phyloP scores from a whole-genome alignment of 2,113 vertebrate species.

The Paracanthobrama guichenoti region DNA sequence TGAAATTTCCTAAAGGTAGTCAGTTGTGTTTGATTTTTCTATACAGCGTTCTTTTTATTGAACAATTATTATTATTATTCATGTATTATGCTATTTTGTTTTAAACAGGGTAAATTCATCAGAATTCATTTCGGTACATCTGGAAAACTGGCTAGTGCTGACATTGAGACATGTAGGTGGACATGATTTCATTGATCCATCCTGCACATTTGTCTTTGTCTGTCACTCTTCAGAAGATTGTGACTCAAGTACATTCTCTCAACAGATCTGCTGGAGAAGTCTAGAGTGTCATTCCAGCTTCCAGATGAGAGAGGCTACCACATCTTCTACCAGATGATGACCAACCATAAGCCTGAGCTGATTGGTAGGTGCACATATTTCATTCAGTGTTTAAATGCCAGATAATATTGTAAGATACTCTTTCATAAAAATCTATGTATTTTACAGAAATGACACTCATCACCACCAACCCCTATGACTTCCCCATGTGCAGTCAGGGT shows the following conservation, averaged over 20 bases:
- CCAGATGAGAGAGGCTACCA: slow-evolving; percentile 61
- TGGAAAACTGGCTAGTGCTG: slow-evolving; percentile 84
- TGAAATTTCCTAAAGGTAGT: no score
- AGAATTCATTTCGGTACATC: slow-evolving; percentile 82
- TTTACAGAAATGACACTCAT: no score
- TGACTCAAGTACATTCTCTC: not conserved
- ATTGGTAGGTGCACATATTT: slow-evolving; percentile 47
- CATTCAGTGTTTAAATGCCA: not conserved
- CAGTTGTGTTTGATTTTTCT: not conserved
- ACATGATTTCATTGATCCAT: not conserved
- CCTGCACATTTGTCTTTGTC: not conserved
- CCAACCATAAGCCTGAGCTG: slow-evolving; percentile 59
- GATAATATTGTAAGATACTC: not conserved
- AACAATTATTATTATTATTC: not conserved
- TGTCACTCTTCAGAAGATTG: not conserved
- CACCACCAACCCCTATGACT: no score
- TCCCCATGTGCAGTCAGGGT: no score
- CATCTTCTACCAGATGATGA: slow-evolving; percentile 63
- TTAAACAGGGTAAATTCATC: slow-evolving; percentile 71
- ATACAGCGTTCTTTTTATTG: not conserved
- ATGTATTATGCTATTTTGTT: not conserved
- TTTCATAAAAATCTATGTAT: no score
- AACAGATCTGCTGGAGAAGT: slow-evolving; percentile 57
- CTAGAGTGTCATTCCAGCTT: slow-evolving; percentile 61
- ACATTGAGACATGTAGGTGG: slow-evolving; percentile 83